phyloP scores from a whole-genome alignment of 2,797 vertebrate genomes.

The Falco rusticolus region DNA sequence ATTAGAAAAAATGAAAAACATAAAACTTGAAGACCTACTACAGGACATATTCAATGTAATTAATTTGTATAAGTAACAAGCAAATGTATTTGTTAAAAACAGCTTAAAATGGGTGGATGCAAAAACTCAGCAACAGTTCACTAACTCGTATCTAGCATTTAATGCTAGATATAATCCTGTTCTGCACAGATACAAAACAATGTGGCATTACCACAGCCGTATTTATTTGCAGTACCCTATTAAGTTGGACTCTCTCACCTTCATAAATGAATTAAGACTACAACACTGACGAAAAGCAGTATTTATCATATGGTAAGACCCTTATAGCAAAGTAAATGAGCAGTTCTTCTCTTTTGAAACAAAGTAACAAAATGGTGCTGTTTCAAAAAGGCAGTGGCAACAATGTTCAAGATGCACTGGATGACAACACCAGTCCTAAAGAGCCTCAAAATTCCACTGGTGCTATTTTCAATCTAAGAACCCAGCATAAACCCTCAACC shows the following conservation, averaged over 20 bases:
- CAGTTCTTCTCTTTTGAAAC: not conserved
- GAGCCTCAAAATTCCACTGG: not conserved
- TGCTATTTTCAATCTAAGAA: not conserved
- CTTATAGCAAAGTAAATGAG: not conserved
- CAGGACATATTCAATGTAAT: not conserved
- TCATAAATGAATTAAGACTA: not conserved
- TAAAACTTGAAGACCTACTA: not conserved
- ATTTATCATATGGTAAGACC: not conserved
- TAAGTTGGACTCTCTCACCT: not conserved
- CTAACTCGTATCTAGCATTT: not conserved
- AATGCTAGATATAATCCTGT: not conserved
- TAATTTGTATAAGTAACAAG: not conserved
- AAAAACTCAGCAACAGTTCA: not conserved
- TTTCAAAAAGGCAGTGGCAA: not conserved
- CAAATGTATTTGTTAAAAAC: not conserved
- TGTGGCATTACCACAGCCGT: fast-evolving
- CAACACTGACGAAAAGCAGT: not conserved
- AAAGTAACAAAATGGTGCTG: not conserved
- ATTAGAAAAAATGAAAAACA: fast-evolving
- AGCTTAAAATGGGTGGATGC: not conserved
- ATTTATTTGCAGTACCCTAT: not conserved
- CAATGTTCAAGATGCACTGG: not conserved
- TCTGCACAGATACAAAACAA: not conserved
- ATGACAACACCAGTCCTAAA: not conserved
- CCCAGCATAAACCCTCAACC: not conserved